phyloP scores from a whole-genome alignment of 2,797 vertebrate genomes.

The Poecile montanus region DNA sequence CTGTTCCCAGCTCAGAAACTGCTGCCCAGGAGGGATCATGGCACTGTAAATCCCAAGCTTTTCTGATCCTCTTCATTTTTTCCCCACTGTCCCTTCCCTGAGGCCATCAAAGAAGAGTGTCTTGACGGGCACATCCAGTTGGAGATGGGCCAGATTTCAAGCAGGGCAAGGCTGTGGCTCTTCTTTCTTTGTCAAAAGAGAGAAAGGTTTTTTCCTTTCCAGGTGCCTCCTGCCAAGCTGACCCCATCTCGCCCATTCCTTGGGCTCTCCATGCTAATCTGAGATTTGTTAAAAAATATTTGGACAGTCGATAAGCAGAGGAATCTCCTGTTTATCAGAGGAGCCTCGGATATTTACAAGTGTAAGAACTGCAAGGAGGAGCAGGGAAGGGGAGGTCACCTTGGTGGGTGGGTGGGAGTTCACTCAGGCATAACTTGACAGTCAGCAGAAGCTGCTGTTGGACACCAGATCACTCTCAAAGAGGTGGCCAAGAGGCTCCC shows the following conservation, averaged over 20 bases:
- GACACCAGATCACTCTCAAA: not conserved
- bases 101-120: not conserved
- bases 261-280: not conserved
- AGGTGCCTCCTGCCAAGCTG: conserved; percentile 16
- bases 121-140: not conserved
- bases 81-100: not conserved
- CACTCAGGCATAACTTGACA: not conserved
- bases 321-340: conserved; percentile 49
- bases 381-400: not conserved
- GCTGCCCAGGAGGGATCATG: not conserved
- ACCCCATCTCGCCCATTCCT: not conserved
- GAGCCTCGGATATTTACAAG: conserved; percentile 35
- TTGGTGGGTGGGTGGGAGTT: conserved; percentile 15
- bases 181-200: not conserved
- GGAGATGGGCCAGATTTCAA: not conserved
- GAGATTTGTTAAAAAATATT: conserved; percentile 45
- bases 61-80: not conserved
- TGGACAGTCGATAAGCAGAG: conserved; percentile 20
- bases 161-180: not conserved
- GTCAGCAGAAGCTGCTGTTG: not conserved
- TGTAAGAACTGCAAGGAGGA: not conserved
- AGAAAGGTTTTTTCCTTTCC: not conserved
- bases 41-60: not conserved
- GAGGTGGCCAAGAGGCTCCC: not conserved
- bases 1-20: not conserved